Base-by-base conservation (phyloP, 2,113 vertebrate genomes). In the Phylloscopus whistleri region DNA sequence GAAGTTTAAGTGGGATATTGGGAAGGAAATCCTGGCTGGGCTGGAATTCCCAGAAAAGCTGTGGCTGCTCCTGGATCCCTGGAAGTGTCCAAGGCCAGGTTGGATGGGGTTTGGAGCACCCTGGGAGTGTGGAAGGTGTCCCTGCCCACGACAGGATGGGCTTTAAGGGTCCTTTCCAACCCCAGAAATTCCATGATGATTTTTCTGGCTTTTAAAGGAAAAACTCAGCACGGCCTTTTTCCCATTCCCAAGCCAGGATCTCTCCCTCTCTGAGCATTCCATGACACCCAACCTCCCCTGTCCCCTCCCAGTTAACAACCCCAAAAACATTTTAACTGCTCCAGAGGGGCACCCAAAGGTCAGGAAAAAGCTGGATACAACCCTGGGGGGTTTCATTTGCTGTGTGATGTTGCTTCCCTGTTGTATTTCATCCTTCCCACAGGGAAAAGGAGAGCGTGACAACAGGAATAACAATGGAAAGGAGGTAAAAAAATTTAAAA, bases 401-500 rank as follows among this genome's bases (percentile, higher is more conserved):
- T 60, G 58, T 80, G 24, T 51, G 24, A 10, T 11, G 4, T 11
- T 10, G 9, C 22, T 53, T 7, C 41, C 31, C 9, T 2, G 8
- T 10, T 17, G 11, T 0, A 2, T 48, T 49, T 46, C 33, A 59
- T 0, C 2, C 1, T 33, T 56, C 46, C 33, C 51, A 43, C 0
- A 3, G 16, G 39, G 21, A n/a, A 66, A 74, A 49, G 12, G 4
- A 21, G 70, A 44, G 15, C 5, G 16, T 2, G 56, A 28, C 1
- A 7, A 31, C 8, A 26, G 49, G 18, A 89, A 43, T 3, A 73
- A 39, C 1, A 4, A 28, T 0, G 13, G 28, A 44, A 74, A 2
- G 27, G 22, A 1, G 4, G 5, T 4, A 31, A 22, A 23, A 41
- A 41, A 41, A 41, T 37, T 37, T 37, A 41, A 6, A 49, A 49